Percentiles rank a stretch among this genome's conserved stretches.
Evolutionary conservation across 1,140 invertebrate genomes (phyloP).

Genomic region (Drosophila auraria): DNA sequence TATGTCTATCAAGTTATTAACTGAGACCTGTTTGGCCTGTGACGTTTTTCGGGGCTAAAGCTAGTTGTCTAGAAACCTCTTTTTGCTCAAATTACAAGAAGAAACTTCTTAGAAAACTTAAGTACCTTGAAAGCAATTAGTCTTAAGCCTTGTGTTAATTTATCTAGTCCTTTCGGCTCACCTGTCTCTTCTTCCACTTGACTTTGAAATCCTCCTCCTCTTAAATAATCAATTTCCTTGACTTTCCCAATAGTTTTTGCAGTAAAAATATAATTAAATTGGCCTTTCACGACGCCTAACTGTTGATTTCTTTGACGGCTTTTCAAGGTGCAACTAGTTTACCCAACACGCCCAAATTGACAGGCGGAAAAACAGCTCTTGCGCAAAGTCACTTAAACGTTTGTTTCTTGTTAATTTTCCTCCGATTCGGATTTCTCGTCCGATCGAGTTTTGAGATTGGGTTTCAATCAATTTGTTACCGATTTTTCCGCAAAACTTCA

Average conservation of each 20-base stretch:
- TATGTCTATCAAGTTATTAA: neutral
- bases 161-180: neutral
- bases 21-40: neutral
- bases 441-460: slow-evolving; percentile 15
- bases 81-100: neutral
- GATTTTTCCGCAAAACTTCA: slow-evolving; percentile 11
- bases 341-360: slow-evolving; percentile 37
- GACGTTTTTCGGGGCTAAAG: neutral
- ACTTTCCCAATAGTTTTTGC: neutral
- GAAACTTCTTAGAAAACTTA: neutral
- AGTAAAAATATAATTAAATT: slow-evolving; percentile 20
- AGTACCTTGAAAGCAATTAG: neutral
- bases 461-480: slow-evolving; percentile 38
- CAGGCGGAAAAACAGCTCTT: neutral
- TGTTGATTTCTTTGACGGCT: slow-evolving; percentile 42
- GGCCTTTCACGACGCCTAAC: slow-evolving; percentile 29
- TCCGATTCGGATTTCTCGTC: slow-evolving; percentile 21
- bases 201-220: neutral
- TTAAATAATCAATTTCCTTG: neutral
- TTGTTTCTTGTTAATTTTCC: slow-evolving; percentile 16
- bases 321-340: slow-evolving; percentile 46
- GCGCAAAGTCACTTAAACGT: slow-evolving; percentile 24
- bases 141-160: neutral
- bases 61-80: neutral
- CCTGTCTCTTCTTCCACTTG: neutral